phyloP scores from a whole-genome alignment of 2,113 vertebrate species.

The Harpagus bidentatus region DNA sequence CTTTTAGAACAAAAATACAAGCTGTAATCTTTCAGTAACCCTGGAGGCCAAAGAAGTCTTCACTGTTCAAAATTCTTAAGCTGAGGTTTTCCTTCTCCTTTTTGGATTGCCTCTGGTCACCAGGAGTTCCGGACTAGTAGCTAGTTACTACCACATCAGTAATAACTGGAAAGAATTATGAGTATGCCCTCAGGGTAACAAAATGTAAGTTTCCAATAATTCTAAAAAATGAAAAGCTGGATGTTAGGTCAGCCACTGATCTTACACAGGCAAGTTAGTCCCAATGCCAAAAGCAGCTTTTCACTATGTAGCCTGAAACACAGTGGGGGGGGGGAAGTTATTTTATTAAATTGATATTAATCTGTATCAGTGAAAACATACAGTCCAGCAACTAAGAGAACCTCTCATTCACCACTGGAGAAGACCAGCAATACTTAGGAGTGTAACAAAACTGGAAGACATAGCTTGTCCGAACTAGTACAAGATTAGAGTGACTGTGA shows the following conservation, averaged over 20 bases:
- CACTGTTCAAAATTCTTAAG: background rate
- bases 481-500: background rate
- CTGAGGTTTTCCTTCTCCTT: background rate
- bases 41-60: background rate
- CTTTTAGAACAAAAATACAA: constrained; percentile 4
- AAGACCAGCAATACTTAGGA: background rate
- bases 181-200: background rate
- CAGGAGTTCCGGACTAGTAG: background rate
- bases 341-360: background rate
- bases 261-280: background rate
- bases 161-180: background rate
- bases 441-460: background rate
- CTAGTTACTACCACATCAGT: background rate
- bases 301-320: background rate
- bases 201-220: background rate
- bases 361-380: background rate
- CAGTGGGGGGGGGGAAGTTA: background rate
- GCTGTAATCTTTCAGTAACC: background rate
- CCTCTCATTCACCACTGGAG: background rate
- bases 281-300: background rate
- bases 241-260: background rate
- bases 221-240: background rate
- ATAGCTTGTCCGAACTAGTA: background rate
- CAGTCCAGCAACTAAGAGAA: background rate
- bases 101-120: background rate